Evolutionary conservation across 2,113 vertebrate species (phyloP), one percentile per base, ranked within the genome.

Genomic region (Eurystomus gularis): DNA sequence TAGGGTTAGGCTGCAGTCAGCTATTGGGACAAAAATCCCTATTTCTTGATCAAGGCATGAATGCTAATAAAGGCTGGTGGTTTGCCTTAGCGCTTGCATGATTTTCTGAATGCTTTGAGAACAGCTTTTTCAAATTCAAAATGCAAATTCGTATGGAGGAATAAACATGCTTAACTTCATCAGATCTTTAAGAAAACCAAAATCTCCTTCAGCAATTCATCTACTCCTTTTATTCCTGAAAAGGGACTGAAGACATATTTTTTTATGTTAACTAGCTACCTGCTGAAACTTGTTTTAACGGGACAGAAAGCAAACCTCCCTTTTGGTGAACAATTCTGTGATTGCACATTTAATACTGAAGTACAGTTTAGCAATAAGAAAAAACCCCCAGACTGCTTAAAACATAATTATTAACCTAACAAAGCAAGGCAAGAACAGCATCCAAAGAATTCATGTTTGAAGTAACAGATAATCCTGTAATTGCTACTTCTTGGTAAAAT

Each of bases 381-480:
- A 40, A 71, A 69, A 89, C 33, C 9, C 9, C 12, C 68, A 86
- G 93, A 93, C 76, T 69, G 64, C 88, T 94, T 97, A 80, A 93
- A 96, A 61, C 52, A 35, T 94, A 96, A 93, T 96, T 96, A 96
- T 95, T 95, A 96, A 87, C 7, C 64, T 93, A 90, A 95, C 83
- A 96, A 96, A 97, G 93, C 62, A 93, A 96, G 65, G 57, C 62
- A 62, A 57, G 82, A 77, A 54, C 29, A 82, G 33, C 70, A 90
- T 92, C 95, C 91, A 92, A 90, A 84, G 87, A 93, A 97, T 96
- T 95, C 19, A 49, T 93, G 91, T 96, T 98, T 97, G 96, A 97
- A 98, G 92, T 91, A 70, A 66, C 66, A 91, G 77, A 94, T 98
- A 98, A 98, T 97, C 96, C 97, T 91, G 42, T 98, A 98, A 98